Evolutionary conservation across 2,113 vertebrate species (phyloP).

Genomic region (Larimichthys crocea): DNA sequence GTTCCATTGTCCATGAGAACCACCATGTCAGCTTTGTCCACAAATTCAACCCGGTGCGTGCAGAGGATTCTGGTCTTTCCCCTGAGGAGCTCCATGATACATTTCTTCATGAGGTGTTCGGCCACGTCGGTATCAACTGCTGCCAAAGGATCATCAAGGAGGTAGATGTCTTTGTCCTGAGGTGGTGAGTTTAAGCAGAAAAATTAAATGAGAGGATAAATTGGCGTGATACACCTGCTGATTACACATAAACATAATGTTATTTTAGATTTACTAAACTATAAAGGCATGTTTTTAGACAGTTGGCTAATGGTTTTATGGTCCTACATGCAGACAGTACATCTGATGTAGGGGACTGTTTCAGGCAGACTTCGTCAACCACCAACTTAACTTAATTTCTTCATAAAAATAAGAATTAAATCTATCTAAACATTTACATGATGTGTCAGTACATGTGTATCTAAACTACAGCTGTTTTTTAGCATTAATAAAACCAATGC

Average conservation of each 20-base stretch:
- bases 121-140: conserved; percentile 95
- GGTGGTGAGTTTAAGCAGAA: not conserved
- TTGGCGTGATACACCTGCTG: not conserved
- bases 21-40: conserved; percentile 88
- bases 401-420: not conserved
- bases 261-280: too few relatives aligned
- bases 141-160: conserved; percentile 96
- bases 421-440: not conserved
- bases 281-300: too few relatives aligned
- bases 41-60: conserved; percentile 92
- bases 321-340: too few relatives aligned
- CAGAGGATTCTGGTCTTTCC: conserved; percentile 94
- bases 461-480: not conserved
- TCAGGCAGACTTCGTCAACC: not conserved
- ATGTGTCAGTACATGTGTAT: not conserved
- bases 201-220: too few relatives aligned
- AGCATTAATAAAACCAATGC: not conserved
- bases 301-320: too few relatives aligned
- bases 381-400: not conserved
- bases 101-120: conserved; percentile 91
- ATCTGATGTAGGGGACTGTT: not conserved
- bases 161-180: conserved; percentile 94
- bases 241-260: too few relatives aligned
- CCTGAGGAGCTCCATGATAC: conserved; percentile 89
- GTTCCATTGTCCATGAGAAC: conserved; percentile 91